Evolutionary conservation across 2,888 invertebrate genomes (phyloP).

Genomic region (Digitonthophagus gazella): DNA sequence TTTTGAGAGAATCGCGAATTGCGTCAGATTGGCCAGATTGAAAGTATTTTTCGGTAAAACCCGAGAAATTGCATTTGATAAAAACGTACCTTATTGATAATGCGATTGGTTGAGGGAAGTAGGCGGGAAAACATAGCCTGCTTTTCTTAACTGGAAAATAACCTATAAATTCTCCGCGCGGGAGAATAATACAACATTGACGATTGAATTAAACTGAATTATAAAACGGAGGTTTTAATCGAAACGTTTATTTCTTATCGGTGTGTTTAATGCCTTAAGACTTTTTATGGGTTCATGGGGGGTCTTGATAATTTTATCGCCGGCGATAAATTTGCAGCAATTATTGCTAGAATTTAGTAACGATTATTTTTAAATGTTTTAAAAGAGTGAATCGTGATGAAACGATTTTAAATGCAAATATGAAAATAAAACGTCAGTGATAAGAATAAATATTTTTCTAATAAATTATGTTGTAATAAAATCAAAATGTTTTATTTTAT

Average conservation of each 20-base stretch:
- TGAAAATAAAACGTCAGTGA: no score
- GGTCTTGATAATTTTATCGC: background rate
- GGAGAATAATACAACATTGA: background rate
- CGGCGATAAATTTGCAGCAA: background rate
- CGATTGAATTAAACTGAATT: background rate
- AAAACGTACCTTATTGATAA: background rate
- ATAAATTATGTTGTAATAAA: no score
- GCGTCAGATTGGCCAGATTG: background rate
- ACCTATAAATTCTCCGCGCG: background rate
- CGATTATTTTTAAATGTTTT: background rate
- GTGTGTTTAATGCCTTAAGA: background rate
- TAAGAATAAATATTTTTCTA: no score
- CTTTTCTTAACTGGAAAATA: background rate
- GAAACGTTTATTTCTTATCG: background rate
- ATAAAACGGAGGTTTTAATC: background rate
- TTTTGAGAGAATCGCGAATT: background rate
- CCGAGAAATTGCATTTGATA: conserved; percentile 5
- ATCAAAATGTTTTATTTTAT: no score
- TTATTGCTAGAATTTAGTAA: background rate
- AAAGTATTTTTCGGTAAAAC: background rate
- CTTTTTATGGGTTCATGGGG: background rate
- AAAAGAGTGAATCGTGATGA: background rate
- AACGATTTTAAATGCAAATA: background rate
- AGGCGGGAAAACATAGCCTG: conserved; percentile 14
- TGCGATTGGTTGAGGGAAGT: conserved; percentile 1